Percentiles rank a stretch among this genome's conserved stretches.
phyloP scores from a whole-genome alignment of 2,888 invertebrate species.

The Barypeithes pellucidus region DNA sequence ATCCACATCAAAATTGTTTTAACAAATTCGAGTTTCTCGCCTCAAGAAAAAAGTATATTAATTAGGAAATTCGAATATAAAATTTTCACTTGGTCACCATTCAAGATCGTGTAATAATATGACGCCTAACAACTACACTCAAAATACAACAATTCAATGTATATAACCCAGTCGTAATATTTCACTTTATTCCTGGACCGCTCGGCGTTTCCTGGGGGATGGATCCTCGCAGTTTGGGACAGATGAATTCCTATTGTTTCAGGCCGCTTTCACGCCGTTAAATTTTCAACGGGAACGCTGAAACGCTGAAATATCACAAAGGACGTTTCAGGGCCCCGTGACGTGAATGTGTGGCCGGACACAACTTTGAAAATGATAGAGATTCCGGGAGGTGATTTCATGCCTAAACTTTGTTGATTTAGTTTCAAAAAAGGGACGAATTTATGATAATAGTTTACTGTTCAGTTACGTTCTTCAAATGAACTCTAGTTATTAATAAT shows the following conservation, averaged over 20 bases:
- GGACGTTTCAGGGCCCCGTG: constrained; percentile 38
- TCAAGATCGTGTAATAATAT: not conserved
- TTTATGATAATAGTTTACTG: not conserved
- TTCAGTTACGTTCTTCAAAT: no score
- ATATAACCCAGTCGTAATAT: constrained; percentile 58
- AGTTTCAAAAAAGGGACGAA: constrained; percentile 9
- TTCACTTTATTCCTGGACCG: constrained; percentile 62
- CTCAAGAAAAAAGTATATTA: no score
- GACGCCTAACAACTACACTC: not conserved
- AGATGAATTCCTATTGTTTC: constrained; percentile 65
- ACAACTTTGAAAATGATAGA: constrained; percentile 27
- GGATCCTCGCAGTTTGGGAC: constrained; percentile 55
- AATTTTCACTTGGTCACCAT: no score
- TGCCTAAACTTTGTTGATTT: constrained; percentile 26
- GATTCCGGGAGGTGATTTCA: constrained; percentile 27
- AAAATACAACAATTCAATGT: constrained; percentile 22
- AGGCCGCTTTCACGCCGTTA: constrained; percentile 65
- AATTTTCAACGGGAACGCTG: constrained; percentile 62
- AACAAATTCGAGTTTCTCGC: no score
- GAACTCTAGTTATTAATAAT: no score
- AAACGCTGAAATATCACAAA: constrained; percentile 44
- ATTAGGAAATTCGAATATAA: no score
- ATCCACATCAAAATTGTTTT: no score
- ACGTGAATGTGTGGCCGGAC: constrained; percentile 43
- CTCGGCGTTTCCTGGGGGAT: constrained; percentile 60